phyloP scores from a whole-genome alignment of 2,797 vertebrate species.

The Schizothorax lantsangensis region DNA sequence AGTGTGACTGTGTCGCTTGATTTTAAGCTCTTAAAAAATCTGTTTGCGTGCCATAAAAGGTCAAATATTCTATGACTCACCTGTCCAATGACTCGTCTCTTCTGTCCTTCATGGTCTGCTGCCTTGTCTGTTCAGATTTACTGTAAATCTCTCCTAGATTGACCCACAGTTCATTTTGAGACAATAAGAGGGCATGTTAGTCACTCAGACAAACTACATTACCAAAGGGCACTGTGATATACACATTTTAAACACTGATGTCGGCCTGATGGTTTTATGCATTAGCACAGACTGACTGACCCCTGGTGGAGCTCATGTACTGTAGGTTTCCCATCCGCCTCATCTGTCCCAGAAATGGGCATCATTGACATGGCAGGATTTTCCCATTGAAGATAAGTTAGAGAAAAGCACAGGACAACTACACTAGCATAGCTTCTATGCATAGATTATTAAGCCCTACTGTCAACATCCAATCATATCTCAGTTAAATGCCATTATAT shows the following conservation, averaged over 20 bases:
- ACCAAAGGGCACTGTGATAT: background rate
- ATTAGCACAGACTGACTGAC: conserved; percentile 39
- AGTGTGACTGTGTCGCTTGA: background rate
- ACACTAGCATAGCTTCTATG: background rate
- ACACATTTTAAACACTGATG: conserved; percentile 23
- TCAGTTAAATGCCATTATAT: conserved; percentile 9
- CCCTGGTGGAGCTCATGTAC: conserved; percentile 2
- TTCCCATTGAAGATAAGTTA: conserved; percentile 22
- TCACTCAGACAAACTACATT: conserved; percentile 11
- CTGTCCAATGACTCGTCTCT: conserved; percentile 25
- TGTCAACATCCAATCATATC: conserved; percentile 13
- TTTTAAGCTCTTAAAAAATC: conserved; percentile 6
- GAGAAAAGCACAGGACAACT: conserved; percentile 26
- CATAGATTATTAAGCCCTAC: background rate
- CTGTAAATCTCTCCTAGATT: conserved; percentile 11
- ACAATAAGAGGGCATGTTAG: conserved; percentile 26
- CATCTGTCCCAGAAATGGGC: conserved; percentile 22
- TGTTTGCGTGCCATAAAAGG: conserved; percentile 2
- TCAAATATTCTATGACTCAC: conserved; percentile 14
- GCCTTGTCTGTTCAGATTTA: conserved; percentile 31
- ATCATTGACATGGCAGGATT: conserved; percentile 44
- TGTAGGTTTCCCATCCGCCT: conserved; percentile 25
- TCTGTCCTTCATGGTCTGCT: conserved; percentile 66
- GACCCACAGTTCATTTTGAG: conserved; percentile 9
- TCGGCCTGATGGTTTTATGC: conserved; percentile 51